A percentile compares a stretch with the other conserved stretches of the same genome.
phyloP scores from a whole-genome alignment of 2,888 invertebrate genomes.

The Hybos culiciformis region DNA sequence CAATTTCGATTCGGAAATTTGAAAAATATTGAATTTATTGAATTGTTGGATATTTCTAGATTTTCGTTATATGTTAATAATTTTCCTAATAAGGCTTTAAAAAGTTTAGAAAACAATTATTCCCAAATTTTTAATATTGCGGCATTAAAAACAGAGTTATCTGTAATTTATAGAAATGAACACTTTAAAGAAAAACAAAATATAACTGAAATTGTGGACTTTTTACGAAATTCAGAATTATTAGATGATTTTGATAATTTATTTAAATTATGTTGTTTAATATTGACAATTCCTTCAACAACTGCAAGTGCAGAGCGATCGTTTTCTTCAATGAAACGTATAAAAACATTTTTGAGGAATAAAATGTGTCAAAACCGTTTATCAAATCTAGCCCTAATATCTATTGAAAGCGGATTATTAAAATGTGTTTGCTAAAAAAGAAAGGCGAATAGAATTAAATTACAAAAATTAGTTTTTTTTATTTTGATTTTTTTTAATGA shows the following conservation, averaged over 20 bases:
- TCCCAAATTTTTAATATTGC: not conserved
- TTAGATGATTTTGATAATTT: not conserved
- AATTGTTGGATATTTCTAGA: not conserved
- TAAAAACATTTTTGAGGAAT: slow-evolving; percentile 2
- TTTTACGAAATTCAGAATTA: not conserved
- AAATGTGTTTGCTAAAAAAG: too few species aligned
- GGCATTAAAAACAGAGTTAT: slow-evolving; percentile 1
- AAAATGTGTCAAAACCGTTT: not conserved
- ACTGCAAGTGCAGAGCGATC: not conserved
- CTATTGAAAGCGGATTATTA: not conserved
- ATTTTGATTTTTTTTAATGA: too few species aligned
- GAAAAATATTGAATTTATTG: not conserved
- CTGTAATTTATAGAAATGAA: not conserved
- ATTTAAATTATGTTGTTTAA: not conserved
- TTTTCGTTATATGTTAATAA: not conserved
- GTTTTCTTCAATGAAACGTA: not conserved
- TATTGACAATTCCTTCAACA: not conserved
- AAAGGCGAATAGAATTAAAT: too few species aligned
- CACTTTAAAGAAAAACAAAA: not conserved
- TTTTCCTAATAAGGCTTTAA: not conserved
- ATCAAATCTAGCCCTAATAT: slow-evolving; percentile 3
- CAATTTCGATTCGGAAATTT: not conserved
- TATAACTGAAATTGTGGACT: not conserved
- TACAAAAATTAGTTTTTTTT: too few species aligned
- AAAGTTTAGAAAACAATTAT: not conserved